These are phyloP conservation scores for Cheirogaleus major DNA, from an alignment of 2,797 vertebrate genomes.

Conservation along the genomic window DNA sequence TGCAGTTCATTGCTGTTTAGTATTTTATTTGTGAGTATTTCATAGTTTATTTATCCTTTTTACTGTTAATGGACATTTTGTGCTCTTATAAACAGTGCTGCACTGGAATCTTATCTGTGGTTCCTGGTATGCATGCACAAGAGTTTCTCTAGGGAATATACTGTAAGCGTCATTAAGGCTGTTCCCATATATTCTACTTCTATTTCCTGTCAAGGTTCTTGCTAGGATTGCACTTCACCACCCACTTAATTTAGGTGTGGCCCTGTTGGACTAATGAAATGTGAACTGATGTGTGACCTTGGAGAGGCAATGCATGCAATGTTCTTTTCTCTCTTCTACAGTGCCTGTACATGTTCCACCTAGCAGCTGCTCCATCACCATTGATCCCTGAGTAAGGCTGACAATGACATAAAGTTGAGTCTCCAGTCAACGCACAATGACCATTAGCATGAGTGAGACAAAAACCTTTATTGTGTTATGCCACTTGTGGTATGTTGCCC, in stretches of 20 bases:
- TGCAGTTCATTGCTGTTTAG: background rate
- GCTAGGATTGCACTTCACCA: background rate
- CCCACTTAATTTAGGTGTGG: background rate
- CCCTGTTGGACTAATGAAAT: background rate
- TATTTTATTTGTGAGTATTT: background rate
- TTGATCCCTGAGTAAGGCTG: background rate
- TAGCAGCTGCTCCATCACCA: background rate
- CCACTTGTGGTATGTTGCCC: background rate
- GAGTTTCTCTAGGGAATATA: background rate
- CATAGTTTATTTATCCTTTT: background rate
- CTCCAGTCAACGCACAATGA: background rate
- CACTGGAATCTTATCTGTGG: background rate
- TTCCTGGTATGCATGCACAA: background rate
- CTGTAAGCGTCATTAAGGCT: background rate
- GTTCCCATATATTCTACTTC: background rate
- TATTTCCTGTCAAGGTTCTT: background rate
- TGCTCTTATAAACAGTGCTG: background rate
- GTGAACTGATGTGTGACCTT: background rate
- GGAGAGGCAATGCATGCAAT: background rate
- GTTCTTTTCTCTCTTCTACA: background rate
- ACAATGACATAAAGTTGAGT: background rate
- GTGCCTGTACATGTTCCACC: background rate
- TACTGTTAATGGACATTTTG: background rate
- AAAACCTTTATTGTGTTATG: background rate
- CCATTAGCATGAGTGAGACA: background rate